Conservation (phyloP, 2,888 invertebrate species). For the Himalopsyche anomala region DNA sequence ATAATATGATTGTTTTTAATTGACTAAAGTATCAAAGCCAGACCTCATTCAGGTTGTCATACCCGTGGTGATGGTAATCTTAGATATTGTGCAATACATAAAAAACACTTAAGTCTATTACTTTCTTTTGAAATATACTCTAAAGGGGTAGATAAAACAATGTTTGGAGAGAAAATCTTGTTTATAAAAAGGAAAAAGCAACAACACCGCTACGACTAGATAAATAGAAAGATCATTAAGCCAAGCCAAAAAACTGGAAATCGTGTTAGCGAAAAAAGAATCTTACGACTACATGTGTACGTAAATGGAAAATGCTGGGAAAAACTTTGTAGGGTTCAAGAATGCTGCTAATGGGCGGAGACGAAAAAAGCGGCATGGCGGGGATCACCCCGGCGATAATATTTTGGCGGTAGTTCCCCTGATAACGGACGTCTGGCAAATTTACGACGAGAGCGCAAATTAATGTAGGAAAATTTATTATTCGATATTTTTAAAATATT, state of each 20-base stretch:
- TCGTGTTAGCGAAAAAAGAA: constrained; percentile 23
- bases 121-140: not conserved
- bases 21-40: too few species aligned
- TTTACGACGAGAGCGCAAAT: not conserved
- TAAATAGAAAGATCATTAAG: constrained; percentile 30
- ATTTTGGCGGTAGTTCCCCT: not conserved
- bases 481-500: too few species aligned
- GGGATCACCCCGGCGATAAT: constrained; percentile 22
- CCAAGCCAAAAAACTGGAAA: constrained; percentile 2
- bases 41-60: too few species aligned
- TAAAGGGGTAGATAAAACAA: not conserved
- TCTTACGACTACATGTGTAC: not conserved
- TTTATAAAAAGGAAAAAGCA: not conserved
- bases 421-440: constrained; percentile 12
- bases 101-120: not conserved
- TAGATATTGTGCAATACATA: too few species aligned
- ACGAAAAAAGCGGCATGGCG: not conserved
- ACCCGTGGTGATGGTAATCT: too few species aligned
- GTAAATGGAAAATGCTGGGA: not conserved
- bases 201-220: constrained; percentile 1
- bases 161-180: not conserved
- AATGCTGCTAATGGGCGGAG: not conserved
- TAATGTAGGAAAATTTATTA: not conserved
- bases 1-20: too few species aligned
- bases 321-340: constrained; percentile 30